Percentiles rank a stretch among this genome's conserved stretches.
phyloP scores from a whole-genome alignment of 2,888 invertebrate species.

The Cosmia pyralina region DNA sequence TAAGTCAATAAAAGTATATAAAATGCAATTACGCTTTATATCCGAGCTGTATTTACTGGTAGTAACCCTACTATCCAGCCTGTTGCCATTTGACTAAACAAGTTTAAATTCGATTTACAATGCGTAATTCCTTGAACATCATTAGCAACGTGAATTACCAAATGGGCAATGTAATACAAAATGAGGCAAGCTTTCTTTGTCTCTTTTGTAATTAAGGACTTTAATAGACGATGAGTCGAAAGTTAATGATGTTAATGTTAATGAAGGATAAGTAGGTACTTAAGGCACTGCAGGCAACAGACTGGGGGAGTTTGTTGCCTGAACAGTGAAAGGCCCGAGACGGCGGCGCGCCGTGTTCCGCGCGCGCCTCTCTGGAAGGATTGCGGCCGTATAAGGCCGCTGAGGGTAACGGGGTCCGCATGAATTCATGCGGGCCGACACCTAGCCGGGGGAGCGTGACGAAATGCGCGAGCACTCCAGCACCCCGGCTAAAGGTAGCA shows the following conservation, averaged over 20 bases:
- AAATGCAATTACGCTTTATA: background rate
- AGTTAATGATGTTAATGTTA: constrained; percentile 40
- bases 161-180: constrained; percentile 31
- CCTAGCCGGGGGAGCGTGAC: no score
- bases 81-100: constrained; percentile 27
- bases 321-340: no score
- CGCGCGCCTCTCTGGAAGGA: no score
- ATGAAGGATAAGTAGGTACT: constrained; percentile 15
- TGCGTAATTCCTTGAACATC: constrained; percentile 15
- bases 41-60: background rate
- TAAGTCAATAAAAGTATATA: background rate
- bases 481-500: no score
- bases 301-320: no score
- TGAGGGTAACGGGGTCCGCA: no score
- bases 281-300: no score
- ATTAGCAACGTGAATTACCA: constrained; percentile 21
- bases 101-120: constrained; percentile 41
- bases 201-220: constrained; percentile 35
- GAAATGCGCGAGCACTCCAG: no score
- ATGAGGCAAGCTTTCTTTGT: constrained; percentile 33
- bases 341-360: no score
- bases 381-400: no score
- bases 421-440: no score
- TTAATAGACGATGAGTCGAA: constrained; percentile 26
- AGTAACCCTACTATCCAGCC: constrained; percentile 29